Base-by-base conservation (phyloP, 2,797 vertebrate species). In the Xerus rutilus region DNA sequence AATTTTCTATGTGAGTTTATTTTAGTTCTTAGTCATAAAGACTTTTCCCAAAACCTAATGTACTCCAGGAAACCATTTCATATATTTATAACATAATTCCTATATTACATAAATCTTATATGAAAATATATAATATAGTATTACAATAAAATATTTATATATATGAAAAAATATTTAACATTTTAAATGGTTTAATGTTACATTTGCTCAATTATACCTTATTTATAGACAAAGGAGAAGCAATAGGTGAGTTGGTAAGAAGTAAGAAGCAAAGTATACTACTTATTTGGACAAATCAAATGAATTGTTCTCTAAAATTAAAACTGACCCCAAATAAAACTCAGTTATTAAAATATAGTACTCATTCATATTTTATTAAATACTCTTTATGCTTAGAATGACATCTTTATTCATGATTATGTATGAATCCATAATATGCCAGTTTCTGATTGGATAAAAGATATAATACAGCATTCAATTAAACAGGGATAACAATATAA, bases 301-400 rank as follows among this genome's bases (percentile, higher is more conserved):
- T 96, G 12, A 86, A 52, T 79, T 87, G 10, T 81, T 87, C 70
- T 84, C 32, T 95, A 45, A 93, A 91, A 62, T 39, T 64, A 79
- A 64, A 79, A 70, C 43, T 28, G 25, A 94, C 43, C 86, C 15
- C 52, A 86, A 89, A 54, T 5, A 74, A 17, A 87, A 17, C 20
- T 73, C 6, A 74, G 20, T 15, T 84, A 78, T 74, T 83, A 94
- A 87, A 84, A 70, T 87, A 49, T 67, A 89, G 23, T 25, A 9
- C 23, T 23, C 59, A 70, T 74, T 23, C 79, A 52, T 54, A 77
- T 82, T 94, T 94, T 65, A 72, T 81, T 45, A 70, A 86, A 47
- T 17, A 52, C 47, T 85, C 13, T 77, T 78, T 91, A 43, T 91
- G 23, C 28, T 67, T 83, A 78, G 28, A 82, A 82, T 94, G 28